Evolutionary conservation across 2,888 invertebrate species (phyloP).

Genomic region (Halocaridina rubra): DNA sequence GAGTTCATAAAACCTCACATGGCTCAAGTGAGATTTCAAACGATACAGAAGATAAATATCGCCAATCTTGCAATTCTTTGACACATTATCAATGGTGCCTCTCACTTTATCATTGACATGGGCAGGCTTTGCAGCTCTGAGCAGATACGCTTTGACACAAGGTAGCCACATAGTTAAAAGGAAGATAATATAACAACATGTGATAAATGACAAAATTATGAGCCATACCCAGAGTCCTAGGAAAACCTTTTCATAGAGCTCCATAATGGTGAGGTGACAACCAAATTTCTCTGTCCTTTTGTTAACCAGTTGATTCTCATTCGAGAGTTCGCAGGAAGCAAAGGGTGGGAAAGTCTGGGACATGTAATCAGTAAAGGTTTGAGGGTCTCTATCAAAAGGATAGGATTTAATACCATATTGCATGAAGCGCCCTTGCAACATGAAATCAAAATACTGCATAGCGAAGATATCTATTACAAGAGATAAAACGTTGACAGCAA

Average conservation of each 20-base stretch:
- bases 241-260: constrained; percentile 62
- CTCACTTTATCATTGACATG: constrained; percentile 45
- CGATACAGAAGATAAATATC: constrained; percentile 62
- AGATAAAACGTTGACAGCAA: constrained; percentile 45
- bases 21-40: constrained; percentile 56
- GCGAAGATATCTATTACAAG: constrained; percentile 55
- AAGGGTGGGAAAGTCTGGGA: constrained; percentile 63
- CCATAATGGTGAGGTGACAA: constrained; percentile 63
- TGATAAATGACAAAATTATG: constrained; percentile 54
- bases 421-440: constrained; percentile 58
- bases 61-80: constrained; percentile 56
- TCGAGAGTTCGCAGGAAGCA: constrained; percentile 54
- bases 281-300: constrained; percentile 59
- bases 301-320: constrained; percentile 48
- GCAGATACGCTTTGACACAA: constrained; percentile 30
- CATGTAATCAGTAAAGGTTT: constrained; percentile 59
- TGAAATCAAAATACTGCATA: constrained; percentile 55
- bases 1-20: constrained; percentile 55
- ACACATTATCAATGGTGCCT: constrained; percentile 20
- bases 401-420: constrained; percentile 47
- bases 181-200: constrained; percentile 54
- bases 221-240: constrained; percentile 60
- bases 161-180: constrained; percentile 53
- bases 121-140: constrained; percentile 53
- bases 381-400: constrained; percentile 56